Evolutionary conservation across 2,113 vertebrate species (phyloP).

Genomic region (Anoura caudifer): DNA sequence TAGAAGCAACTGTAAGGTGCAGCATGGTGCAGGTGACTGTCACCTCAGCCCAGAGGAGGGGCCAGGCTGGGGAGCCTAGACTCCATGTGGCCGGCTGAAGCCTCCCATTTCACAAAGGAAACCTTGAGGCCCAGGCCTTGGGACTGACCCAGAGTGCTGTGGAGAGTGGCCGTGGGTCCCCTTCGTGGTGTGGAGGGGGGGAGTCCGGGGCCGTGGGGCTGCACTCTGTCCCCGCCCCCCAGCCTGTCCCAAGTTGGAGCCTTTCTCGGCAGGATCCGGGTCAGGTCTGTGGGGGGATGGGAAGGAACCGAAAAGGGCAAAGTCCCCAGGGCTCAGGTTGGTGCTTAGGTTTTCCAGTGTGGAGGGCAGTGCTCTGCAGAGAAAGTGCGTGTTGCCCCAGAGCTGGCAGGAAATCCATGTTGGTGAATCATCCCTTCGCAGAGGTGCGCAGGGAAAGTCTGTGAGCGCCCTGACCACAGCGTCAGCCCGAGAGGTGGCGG

Average conservation of each 20-base stretch:
- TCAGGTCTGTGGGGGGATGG: not conserved
- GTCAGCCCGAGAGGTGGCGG: not conserved
- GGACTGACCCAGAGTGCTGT: not conserved
- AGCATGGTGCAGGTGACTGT: not conserved
- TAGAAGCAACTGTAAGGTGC: not conserved
- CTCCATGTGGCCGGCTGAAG: not conserved
- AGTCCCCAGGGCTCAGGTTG: not conserved
- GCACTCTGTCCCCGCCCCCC: rapidly evolving
- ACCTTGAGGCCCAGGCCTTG: not conserved
- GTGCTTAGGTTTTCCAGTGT: rapidly evolving
- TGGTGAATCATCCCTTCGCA: not conserved
- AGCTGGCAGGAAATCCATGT: not conserved
- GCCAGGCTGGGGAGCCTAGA: not conserved
- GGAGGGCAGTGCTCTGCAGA: not conserved
- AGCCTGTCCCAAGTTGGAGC: no score
- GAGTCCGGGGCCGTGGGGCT: not conserved
- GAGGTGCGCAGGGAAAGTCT: not conserved
- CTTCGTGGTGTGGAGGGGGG: not conserved
- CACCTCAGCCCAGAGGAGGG: not conserved
- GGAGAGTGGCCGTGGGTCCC: not conserved
- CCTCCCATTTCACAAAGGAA: not conserved
- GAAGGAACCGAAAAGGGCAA: not conserved
- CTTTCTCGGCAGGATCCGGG: not conserved
- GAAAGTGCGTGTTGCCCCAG: not conserved
- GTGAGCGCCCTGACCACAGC: rapidly evolving